Percentiles rank a stretch among this genome's conserved stretches.
Evolutionary conservation across 2,797 vertebrate genomes (phyloP).

Genomic region (Amazona ochrocephala): DNA sequence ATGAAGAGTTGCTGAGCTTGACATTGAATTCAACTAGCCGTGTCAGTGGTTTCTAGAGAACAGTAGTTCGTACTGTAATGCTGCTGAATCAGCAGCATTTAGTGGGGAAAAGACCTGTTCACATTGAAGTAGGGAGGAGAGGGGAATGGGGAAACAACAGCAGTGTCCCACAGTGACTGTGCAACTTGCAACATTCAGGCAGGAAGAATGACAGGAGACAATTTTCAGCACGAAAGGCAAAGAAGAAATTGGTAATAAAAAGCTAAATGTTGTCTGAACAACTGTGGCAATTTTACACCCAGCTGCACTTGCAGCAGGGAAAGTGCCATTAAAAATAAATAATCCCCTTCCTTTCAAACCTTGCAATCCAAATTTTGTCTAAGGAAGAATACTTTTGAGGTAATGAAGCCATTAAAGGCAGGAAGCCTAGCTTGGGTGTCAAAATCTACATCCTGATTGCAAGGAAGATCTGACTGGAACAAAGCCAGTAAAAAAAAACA

Average conservation of each 20-base stretch:
- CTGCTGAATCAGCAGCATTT: not conserved
- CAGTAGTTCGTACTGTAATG: not conserved
- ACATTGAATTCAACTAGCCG: not conserved
- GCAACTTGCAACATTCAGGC: accelerated
- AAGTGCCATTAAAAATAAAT: conserved; percentile 15
- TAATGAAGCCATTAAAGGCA: not conserved
- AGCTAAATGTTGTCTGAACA: not conserved
- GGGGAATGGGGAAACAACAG: not conserved
- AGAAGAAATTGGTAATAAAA: conserved; percentile 8
- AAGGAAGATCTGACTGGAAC: not conserved
- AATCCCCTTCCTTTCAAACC: not conserved
- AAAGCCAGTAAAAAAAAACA: not conserved
- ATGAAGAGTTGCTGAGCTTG: not conserved
- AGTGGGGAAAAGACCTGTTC: not conserved
- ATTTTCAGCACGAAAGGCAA: not conserved
- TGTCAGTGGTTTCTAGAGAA: not conserved
- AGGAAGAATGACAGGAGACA: not conserved
- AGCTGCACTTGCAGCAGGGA: conserved; percentile 2
- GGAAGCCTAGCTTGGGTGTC: not conserved
- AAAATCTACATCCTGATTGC: not conserved
- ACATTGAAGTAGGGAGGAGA: not conserved
- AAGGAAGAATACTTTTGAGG: not conserved
- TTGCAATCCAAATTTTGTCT: not conserved
- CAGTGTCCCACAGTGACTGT: not conserved
- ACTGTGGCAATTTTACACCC: conserved; percentile 20